Evolutionary conservation across 2,113 vertebrate genomes (phyloP).

Genomic region (Calidris pygmaea): DNA sequence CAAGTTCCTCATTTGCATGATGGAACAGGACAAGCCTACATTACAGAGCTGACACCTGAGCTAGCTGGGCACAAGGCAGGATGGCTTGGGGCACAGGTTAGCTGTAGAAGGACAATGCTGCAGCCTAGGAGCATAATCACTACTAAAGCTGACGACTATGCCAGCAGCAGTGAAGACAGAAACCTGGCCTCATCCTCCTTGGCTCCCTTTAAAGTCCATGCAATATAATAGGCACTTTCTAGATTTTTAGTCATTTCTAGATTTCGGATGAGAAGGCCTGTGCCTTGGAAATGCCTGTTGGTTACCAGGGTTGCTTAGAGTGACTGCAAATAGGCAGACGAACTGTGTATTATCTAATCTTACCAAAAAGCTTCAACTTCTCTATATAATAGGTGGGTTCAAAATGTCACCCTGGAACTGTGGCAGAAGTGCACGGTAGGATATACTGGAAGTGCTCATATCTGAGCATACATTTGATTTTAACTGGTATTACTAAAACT

Average conservation of each 20-base stretch:
- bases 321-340: neutral
- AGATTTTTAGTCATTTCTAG: neutral
- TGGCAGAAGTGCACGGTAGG: neutral
- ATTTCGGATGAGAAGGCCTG: neutral
- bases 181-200: neutral
- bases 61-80: neutral
- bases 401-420: neutral
- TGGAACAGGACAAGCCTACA: neutral
- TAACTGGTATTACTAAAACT: neutral
- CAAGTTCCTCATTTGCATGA: neutral
- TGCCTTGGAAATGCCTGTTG: neutral
- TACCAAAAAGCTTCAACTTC: neutral
- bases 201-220: neutral
- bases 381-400: neutral
- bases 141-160: neutral
- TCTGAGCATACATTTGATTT: neutral
- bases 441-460: neutral
- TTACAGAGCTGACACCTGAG: neutral
- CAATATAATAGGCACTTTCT: neutral
- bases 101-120: neutral
- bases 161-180: neutral
- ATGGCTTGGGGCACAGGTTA: neutral
- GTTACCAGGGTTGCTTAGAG: neutral
- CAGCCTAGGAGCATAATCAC: neutral
- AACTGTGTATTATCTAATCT: neutral